Base-by-base conservation (phyloP, 2,888 invertebrate genomes). In the Flexamia atlantica region DNA sequence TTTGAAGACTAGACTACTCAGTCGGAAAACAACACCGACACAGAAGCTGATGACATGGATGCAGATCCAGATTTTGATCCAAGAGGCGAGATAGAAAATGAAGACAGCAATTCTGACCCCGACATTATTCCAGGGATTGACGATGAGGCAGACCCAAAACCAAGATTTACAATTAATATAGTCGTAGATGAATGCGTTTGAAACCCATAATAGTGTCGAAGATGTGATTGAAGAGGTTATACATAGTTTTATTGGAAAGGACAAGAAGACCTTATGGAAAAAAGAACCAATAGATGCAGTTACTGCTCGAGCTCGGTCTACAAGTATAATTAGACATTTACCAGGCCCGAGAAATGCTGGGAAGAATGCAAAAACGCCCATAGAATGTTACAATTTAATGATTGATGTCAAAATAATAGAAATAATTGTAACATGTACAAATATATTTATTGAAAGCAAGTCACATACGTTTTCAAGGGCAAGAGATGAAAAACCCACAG, bases 401-500 rank as follows among this genome's bases (percentile, higher is more conserved):
- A 68, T 72, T n/a, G 82, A 82, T 72, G 53, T 72, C 12, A 30
- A 72, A 50, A 83, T 83, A 20, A 5, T 83, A 40, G 50, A 83
- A 20, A 76, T 83, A 30, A 36, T 57, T 40, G 74, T 57, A 60
- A 36, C 30, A 17, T 17, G 36, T 25, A 83, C 83, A 32, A 83
- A 83, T 76, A 36, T 83, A 4, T 82, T 40, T 40, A 81, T 81
- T 40, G 36, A 60, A 1, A 81, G 14, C 10, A 81, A n/a, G 17
- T 20, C 81, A 5, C 40, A 40, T 20, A 72, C 23, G n/a, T 83
- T 74, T 36, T 46, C 30, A 5, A 25, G 83, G 25, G 25, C 28
- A 23, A 14, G 74, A 57, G 72, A 82, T 42, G 20, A 42, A 20
- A 81, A 42, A 42, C 64, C 23, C 5, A 83, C 83, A 25, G 74